These are phyloP conservation scores for Kryphioiulus occultus DNA, from an alignment of 2,888 invertebrate species.

Conservation along the genomic window DNA sequence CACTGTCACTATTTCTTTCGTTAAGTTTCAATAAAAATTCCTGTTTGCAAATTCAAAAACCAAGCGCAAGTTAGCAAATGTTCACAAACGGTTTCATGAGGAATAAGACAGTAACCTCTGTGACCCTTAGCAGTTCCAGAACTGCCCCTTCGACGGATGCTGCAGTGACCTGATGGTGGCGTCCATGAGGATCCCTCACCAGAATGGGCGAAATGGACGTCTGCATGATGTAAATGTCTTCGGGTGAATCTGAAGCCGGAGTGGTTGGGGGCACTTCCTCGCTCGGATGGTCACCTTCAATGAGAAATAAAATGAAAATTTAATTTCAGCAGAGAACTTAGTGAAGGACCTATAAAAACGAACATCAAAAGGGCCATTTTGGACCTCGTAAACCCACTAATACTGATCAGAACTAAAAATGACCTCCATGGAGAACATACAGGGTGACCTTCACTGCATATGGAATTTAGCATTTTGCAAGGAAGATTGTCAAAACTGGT, in stretches of 20 bases:
- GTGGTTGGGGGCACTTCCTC: slow-evolving; percentile 61
- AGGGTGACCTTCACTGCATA: no score
- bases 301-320: background rate
- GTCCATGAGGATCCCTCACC: slow-evolving; percentile 57
- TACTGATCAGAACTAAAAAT: no score
- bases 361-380: background rate
- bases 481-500: no score
- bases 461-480: no score
- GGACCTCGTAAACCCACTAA: background rate
- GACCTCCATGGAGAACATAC: no score
- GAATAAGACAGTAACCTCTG: slow-evolving; percentile 60
- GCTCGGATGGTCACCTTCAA: background rate
- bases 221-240: slow-evolving; percentile 67
- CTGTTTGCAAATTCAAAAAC: no score
- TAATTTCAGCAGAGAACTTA: background rate
- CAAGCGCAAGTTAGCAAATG: no score
- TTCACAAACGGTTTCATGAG: no score
- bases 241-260: slow-evolving; percentile 60
- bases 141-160: slow-evolving; percentile 68
- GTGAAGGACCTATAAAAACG: background rate
- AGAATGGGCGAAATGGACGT: slow-evolving; percentile 64
- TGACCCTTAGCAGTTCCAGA: slow-evolving; percentile 65
- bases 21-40: no score
- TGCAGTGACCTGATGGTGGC: slow-evolving; percentile 62
- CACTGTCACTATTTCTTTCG: no score